These are phyloP conservation scores for Lithophane ornitopus DNA, from an alignment of 2,888 invertebrate genomes.

Conservation along the genomic window DNA sequence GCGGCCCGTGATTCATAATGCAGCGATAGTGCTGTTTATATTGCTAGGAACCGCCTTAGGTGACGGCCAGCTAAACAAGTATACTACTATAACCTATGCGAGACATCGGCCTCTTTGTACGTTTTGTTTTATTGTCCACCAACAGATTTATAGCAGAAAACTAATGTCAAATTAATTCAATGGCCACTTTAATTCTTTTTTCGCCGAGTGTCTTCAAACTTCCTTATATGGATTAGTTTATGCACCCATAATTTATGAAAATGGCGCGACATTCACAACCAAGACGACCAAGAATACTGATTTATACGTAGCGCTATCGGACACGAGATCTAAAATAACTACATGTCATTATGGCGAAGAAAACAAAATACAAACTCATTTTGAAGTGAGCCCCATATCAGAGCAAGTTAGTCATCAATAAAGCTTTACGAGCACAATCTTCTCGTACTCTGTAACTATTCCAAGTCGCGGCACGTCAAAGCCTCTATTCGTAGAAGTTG, in stretches of 20 bases:
- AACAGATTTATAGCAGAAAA: constrained; percentile 58
- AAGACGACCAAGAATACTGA: constrained; percentile 45
- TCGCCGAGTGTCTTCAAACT: constrained; percentile 32
- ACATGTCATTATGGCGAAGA: constrained; percentile 50
- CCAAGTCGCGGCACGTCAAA: constrained; percentile 86
- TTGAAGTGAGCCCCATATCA: constrained; percentile 61
- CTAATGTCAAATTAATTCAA: constrained; percentile 62
- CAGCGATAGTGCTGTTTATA: constrained; percentile 78
- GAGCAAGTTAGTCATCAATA: constrained; percentile 76
- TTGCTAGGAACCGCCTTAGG: constrained; percentile 75
- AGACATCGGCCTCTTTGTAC: constrained; percentile 64
- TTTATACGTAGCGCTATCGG: constrained; percentile 50
- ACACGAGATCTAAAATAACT: constrained; percentile 53
- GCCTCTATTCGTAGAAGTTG: constrained; percentile 87
- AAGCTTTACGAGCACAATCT: constrained; percentile 79
- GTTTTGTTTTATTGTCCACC: constrained; percentile 36
- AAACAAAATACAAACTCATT: constrained; percentile 61
- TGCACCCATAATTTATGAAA: constrained; percentile 45
- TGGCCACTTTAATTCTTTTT: constrained; percentile 41
- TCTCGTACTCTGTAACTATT: constrained; percentile 71
- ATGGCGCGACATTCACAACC: constrained; percentile 40
- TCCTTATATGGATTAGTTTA: constrained; percentile 45
- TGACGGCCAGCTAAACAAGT: constrained; percentile 53
- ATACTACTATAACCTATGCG: constrained; percentile 47
- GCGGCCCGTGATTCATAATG: constrained; percentile 83